Base-by-base conservation (phyloP, 2,888 invertebrate genomes). In the Resseliella maxima region DNA sequence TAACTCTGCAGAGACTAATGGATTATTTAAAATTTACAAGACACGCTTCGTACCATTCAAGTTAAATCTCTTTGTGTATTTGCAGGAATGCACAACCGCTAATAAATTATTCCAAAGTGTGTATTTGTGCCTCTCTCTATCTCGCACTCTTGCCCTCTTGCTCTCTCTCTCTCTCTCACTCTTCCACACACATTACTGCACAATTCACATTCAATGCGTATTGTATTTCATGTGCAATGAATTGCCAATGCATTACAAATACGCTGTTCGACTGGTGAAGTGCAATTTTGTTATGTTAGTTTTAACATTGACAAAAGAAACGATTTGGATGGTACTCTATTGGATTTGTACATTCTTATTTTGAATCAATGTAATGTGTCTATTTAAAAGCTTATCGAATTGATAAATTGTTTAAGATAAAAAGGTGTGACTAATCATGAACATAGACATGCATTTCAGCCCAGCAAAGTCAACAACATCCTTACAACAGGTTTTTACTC, bases 361-460 rank as follows among this genome's bases (percentile, higher is more conserved):
- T 83, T n/a, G 38, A 83, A n/a, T 83, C 83, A 24, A 83, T 83
- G 83, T 83, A 83, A 83, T 38, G 38, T 83, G 83, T 83, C 83
- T 83, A 83, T 83, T 83, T 83, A 83, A 83, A 31, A 85, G 85
- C 85, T 85, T 85, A 85, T 85, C 85, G 85, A 85, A 81, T 86
- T 86, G 86, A 86, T 86, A 72, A 86, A 86, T 86, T 45, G 35
- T 35, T 35, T 1, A 83, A 83, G 83, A 83, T 86, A 86, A 45
- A 46, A 86, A 38, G 46, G 86, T 81, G 86, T 86, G 86, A 81
- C 46, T 81, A 45, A 86, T n/a, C n/a, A 86, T 81, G 46, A n/a
- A 85, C 35, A 31, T 8, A 72, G 72, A 35, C 15, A 5, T 10
- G 31, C n/a, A n/a, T n/a, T n/a, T 72, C 35, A 10, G 27, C 8